Evolutionary conservation across 2,113 vertebrate genomes (phyloP).

Genomic region (Manacus vitellinus): DNA sequence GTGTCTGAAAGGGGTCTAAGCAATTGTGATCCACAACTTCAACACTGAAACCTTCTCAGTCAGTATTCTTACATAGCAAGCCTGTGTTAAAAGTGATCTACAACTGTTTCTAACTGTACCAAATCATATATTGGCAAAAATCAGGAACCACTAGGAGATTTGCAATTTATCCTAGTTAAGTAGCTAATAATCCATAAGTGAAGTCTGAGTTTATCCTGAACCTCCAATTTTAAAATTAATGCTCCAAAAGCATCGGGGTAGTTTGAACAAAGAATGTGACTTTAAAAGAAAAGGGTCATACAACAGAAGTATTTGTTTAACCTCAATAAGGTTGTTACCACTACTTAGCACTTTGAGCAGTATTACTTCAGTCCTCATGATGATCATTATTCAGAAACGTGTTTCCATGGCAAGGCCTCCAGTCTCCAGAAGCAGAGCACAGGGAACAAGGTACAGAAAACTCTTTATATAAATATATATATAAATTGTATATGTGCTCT

Average conservation of each 20-base stretch:
- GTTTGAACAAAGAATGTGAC: neutral
- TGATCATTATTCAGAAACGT: neutral
- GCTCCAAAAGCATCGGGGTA: neutral
- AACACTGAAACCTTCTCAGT: neutral
- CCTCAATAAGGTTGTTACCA: neutral
- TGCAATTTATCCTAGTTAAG: neutral
- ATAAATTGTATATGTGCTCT: neutral
- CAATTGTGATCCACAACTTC: neutral
- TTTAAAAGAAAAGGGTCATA: neutral
- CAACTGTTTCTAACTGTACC: neutral
- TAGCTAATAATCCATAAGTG: neutral
- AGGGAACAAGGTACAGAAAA: neutral
- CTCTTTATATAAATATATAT: neutral
- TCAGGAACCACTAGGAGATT: neutral
- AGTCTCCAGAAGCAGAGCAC: neutral
- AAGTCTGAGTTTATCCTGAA: neutral
- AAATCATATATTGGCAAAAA: neutral
- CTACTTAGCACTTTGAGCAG: neutral
- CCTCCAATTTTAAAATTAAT: neutral
- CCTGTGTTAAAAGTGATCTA: neutral
- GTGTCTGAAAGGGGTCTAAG: neutral
- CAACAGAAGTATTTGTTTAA: neutral
- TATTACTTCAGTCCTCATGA: neutral
- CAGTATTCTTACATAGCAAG: neutral
- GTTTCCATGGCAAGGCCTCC: neutral